Evolutionary conservation across 2,888 invertebrate species (phyloP), one percentile per base, ranked within the genome.

Genomic region (Elysia crispata): DNA sequence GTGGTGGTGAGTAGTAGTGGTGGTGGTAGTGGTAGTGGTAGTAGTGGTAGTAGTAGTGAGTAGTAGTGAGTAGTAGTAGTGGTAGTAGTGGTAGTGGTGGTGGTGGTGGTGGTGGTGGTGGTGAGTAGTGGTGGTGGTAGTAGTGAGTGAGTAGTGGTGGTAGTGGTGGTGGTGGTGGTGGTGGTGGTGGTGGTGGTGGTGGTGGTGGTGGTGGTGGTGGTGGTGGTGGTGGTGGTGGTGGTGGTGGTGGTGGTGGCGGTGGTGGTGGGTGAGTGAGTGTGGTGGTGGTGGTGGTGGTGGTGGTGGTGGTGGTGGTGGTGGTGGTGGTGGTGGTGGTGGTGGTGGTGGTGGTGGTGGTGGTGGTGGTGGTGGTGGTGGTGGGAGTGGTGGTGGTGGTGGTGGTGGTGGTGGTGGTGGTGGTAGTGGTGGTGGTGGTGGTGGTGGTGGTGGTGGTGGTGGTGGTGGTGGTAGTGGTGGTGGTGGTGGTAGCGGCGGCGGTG

Each of bases 381-480:
- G n/a, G 50, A 49, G 49, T 23, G 11, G 28, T n/a, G 33, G 13
- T 15, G 13, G 23, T 72, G n/a, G 72, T 23, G 13, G 41, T 73
- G 25, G 28, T 50, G 25, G 73, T 23, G 0, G 50, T 41, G 20
- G 49, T 73, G 23, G 73, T 73, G 0, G 73, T 73, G 11, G 73
- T 73, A 50, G 73, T 49, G 50, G 73, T 73, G 50, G 73, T 49
- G 30, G 67, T 67, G 30, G 67, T 67, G 30, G 67, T 67, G 30
- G 67, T 67, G 30, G 67, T 67, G 30, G 67, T 67, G 30, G 67
- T 1, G 30, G 67, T 1, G n/a, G 50, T 8, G 23, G 72, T 49
- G 49, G 0, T 33, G 6, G 49, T 33, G n/a, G 72, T 33, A 41
- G 6, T 23, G 72, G 1, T 20, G 72, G 0, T 1, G 72, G 33